Percentiles rank a stretch among this genome's conserved stretches.
Conservation (phyloP, 2,888 invertebrate species). For the Podotricha telesiphe region DNA sequence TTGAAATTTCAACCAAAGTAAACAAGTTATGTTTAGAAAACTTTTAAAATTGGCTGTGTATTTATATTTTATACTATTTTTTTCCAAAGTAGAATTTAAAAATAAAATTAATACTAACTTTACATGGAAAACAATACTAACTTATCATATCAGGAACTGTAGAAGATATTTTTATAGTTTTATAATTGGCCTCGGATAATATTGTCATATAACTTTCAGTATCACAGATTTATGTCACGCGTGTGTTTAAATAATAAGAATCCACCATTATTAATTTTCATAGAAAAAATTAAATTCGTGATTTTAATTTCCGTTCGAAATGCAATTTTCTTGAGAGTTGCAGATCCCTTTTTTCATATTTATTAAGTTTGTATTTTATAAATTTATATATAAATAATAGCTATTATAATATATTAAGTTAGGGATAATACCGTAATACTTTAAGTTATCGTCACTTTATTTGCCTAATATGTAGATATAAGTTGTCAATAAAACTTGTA, state of each 20-base stretch:
- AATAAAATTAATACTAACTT: background rate
- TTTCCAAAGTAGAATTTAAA: background rate
- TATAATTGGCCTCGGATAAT: background rate
- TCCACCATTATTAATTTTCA: background rate
- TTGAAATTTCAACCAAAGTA: background rate
- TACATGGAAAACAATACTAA: background rate
- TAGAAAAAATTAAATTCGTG: background rate
- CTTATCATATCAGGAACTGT: background rate
- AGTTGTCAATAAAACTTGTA: background rate
- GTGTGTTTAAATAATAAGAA: background rate
- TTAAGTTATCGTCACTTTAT: too few relatives aligned
- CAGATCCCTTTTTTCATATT: background rate
- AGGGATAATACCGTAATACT: too few relatives aligned
- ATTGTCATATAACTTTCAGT: background rate
- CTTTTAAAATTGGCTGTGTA: conserved; percentile 9
- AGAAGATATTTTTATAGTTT: background rate
- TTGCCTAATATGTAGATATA: background rate
- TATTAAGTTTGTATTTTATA: too few relatives aligned
- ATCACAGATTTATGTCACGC: too few relatives aligned
- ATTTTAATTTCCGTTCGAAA: background rate
- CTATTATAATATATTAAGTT: too few relatives aligned
- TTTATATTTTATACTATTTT: background rate
- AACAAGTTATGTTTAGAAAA: background rate
- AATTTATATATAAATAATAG: background rate
- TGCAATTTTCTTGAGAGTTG: background rate